A percentile compares a stretch with the other conserved stretches of the same genome.
phyloP scores from a whole-genome alignment of 2,113 vertebrate genomes.

The Ptilonorhynchus violaceus region DNA sequence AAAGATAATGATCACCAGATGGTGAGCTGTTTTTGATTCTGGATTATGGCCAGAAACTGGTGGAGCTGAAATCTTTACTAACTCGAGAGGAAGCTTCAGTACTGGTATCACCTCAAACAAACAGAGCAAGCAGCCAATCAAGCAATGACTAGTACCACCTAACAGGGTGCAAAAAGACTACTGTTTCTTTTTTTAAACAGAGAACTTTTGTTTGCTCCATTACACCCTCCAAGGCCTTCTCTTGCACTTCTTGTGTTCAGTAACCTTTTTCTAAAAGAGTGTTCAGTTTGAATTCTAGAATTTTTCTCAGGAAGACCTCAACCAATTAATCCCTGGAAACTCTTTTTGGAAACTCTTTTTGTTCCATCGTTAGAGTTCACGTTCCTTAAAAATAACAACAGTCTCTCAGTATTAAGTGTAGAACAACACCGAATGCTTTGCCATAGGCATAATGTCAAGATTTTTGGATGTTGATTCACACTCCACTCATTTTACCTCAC shows the following conservation, averaged over 20 bases:
- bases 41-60: background rate
- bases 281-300: background rate
- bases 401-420: background rate
- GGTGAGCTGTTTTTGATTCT: background rate
- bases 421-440: background rate
- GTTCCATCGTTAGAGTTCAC: background rate
- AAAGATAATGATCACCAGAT: conserved; percentile 36
- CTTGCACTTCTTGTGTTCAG: background rate
- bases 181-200: background rate
- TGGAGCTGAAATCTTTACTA: background rate
- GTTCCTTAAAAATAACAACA: background rate
- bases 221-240: background rate
- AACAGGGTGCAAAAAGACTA: background rate
- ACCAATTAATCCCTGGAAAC: background rate
- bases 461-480: background rate
- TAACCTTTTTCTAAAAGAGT: background rate
- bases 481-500: background rate
- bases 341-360: background rate
- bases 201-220: background rate
- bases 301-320: background rate
- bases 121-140: background rate
- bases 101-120: background rate
- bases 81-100: background rate
- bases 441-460: background rate
- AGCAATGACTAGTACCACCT: background rate